A percentile compares a stretch with the other conserved stretches of the same genome.
These are phyloP conservation scores for Myoxocephalus aenaeus DNA, from an alignment of 2,797 vertebrate species.

Conservation along the genomic window DNA sequence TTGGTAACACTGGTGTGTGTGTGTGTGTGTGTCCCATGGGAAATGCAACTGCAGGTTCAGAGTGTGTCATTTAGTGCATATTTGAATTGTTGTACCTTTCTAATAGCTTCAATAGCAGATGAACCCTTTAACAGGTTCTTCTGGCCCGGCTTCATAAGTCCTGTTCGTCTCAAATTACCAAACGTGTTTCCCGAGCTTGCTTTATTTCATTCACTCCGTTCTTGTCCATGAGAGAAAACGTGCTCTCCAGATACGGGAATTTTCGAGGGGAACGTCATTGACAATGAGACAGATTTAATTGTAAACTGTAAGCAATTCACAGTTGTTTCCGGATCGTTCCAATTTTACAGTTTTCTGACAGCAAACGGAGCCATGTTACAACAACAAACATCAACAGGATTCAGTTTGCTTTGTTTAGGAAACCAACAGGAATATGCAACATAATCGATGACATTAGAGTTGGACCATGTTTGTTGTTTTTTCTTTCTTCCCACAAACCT, in stretches of 20 bases:
- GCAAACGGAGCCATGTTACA: not conserved
- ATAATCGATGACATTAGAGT: not conserved
- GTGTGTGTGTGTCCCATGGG: conserved; percentile 15
- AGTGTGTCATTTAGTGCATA: not conserved
- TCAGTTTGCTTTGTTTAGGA: not conserved
- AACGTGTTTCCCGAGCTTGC: not conserved
- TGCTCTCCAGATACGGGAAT: conserved; percentile 2
- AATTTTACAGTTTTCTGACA: not conserved
- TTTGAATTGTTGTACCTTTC: too few relatives aligned
- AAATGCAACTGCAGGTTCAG: not conserved
- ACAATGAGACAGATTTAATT: not conserved
- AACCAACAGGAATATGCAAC: not conserved
- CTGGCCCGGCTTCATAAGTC: not conserved
- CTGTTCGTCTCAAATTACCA: conserved; percentile 1
- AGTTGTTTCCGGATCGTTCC: not conserved
- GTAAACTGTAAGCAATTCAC: not conserved
- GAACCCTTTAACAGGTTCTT: not conserved
- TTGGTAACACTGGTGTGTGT: conserved; percentile 10
- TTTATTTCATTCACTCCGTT: conserved; percentile 12
- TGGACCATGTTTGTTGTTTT: not conserved
- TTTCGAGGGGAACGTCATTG: conserved; percentile 4
- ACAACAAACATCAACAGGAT: not conserved
- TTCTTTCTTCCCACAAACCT: not conserved
- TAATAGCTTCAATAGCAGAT: too few relatives aligned
- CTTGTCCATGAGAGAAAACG: conserved; percentile 1